These are phyloP conservation scores for Nothobranchius kuhntae DNA, from an alignment of 2,113 vertebrate species.

Conservation along the genomic window DNA sequence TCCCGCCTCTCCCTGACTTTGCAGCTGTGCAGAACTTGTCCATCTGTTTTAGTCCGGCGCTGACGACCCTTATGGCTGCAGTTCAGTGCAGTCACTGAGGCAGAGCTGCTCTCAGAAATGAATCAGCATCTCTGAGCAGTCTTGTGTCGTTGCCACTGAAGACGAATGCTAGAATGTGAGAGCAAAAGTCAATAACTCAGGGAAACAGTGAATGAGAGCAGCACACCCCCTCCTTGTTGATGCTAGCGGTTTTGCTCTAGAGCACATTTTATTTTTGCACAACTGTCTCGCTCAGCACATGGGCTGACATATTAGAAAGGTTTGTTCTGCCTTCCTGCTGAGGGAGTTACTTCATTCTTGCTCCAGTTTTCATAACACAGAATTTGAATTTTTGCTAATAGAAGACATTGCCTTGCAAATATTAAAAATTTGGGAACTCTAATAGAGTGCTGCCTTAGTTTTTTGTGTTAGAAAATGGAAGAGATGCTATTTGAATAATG, in stretches of 20 bases:
- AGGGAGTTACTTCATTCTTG: neutral
- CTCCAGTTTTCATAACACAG: conserved; percentile 28
- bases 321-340: conserved; percentile 16
- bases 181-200: conserved; percentile 4
- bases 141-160: conserved; percentile 6
- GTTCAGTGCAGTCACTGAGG: conserved; percentile 1
- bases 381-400: neutral
- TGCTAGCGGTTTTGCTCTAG: conserved; percentile 7
- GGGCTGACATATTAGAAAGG: conserved; percentile 15
- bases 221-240: neutral
- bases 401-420: too few species aligned
- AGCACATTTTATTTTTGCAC: conserved; percentile 25
- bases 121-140: conserved; percentile 28
- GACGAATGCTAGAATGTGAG: neutral
- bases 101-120: conserved; percentile 23
- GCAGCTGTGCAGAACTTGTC: conserved; percentile 8
- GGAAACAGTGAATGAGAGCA: neutral
- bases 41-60: conserved; percentile 18
- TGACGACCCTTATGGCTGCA: conserved; percentile 17
- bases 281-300: conserved; percentile 31
- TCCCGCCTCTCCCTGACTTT: neutral
- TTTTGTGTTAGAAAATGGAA: neutral
- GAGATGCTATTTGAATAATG: neutral
- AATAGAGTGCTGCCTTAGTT: neutral
- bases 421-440: neutral